phyloP scores from a whole-genome alignment of 2,888 invertebrate species.

The Eristalis pertinax region DNA sequence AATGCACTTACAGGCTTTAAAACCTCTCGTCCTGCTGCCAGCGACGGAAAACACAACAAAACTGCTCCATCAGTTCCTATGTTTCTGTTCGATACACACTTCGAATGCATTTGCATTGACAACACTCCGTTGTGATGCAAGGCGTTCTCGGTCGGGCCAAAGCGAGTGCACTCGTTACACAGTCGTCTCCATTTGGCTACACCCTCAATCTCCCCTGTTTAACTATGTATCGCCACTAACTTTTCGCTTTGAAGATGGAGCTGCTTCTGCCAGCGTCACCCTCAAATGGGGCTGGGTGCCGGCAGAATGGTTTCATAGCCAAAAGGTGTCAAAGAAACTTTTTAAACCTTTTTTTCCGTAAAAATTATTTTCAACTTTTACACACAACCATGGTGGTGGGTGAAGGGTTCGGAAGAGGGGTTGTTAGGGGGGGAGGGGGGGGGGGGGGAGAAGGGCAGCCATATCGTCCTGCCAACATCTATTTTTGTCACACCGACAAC shows the following conservation, averaged over 20 bases:
- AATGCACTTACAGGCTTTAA: slow-evolving; percentile 53
- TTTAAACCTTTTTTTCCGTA: slow-evolving; percentile 26
- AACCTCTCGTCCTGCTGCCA: neutral
- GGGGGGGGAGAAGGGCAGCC: neutral
- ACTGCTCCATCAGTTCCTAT: neutral
- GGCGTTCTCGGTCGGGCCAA: slow-evolving; percentile 36
- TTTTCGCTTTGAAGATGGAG: slow-evolving; percentile 47
- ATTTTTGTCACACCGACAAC: slow-evolving; percentile 43
- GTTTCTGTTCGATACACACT: slow-evolving; percentile 64
- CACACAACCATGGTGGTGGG: too few relatives aligned
- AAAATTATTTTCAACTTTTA: slow-evolving; percentile 36
- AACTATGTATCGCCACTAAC: slow-evolving; percentile 27
- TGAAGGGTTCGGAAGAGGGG: too few relatives aligned
- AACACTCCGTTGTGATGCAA: slow-evolving; percentile 20
- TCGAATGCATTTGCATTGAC: slow-evolving; percentile 70
- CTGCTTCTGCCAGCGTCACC: neutral
- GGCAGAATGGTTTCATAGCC: slow-evolving; percentile 12
- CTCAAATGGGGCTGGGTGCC: neutral
- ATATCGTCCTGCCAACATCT: slow-evolving; percentile 24
- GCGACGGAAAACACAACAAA: neutral
- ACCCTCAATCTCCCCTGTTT: neutral
- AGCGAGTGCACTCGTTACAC: slow-evolving; percentile 28
- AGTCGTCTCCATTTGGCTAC: neutral
- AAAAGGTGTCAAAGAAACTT: slow-evolving; percentile 65
- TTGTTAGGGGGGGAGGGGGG: slow-evolving; percentile 5